Conservation (phyloP, 2,113 vertebrate species). For the Hydropotes inermis region DNA sequence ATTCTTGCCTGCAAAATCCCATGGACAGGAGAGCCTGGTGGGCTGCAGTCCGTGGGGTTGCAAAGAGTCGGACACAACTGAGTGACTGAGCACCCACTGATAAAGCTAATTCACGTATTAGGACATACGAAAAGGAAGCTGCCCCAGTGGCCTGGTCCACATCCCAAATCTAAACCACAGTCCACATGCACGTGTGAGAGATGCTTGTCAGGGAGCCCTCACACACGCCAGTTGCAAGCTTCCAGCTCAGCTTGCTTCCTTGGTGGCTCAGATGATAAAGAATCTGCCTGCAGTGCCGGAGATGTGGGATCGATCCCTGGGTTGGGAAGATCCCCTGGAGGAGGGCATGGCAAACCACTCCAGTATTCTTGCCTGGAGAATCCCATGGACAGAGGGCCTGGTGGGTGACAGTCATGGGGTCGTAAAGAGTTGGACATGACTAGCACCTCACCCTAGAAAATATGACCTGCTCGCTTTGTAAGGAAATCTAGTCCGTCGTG, state of each 20-base stretch:
- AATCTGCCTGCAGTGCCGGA: neutral
- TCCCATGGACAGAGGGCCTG: neutral
- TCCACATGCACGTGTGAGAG: neutral
- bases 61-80: neutral
- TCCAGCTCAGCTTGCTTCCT: neutral
- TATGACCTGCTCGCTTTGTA: fast-evolving
- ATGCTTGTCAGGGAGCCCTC: neutral
- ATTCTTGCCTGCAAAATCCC: neutral
- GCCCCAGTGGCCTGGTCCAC: neutral
- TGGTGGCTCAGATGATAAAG: neutral
- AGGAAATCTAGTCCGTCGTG: neutral
- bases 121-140: neutral
- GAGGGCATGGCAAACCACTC: neutral
- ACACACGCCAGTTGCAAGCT: fast-evolving
- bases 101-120: neutral
- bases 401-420: neutral
- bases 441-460: too few relatives aligned
- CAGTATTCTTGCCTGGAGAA: neutral
- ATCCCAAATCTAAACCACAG: neutral
- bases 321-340: neutral
- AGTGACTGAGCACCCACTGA: neutral
- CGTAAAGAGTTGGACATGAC: neutral
- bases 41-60: neutral
- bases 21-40: neutral
- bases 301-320: neutral